Base-by-base conservation (phyloP, 2,888 invertebrate species). In the Hoplodrina ambigua region DNA sequence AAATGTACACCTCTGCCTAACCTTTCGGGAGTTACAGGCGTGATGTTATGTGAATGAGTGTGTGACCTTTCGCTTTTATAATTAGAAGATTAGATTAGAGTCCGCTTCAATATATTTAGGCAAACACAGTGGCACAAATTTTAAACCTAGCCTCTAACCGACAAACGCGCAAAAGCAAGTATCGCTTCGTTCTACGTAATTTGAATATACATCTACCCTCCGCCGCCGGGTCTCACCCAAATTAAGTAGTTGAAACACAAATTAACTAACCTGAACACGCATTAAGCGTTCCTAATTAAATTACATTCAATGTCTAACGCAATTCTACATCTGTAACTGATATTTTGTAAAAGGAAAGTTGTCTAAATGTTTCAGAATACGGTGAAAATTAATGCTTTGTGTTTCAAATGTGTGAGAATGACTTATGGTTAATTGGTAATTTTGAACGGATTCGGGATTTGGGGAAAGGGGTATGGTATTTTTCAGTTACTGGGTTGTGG, bases 241-340 rank as follows among this genome's bases (percentile, higher is more conserved):
- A 70, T 76, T 70, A 46, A 46, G 46, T 46, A 58, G 49, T 70
- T 20, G 25, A 44, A 74, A 74, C 19, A 58, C 33, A 33, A 70
- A 58, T 62, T 69, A 58, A 70, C 49, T n/a, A 77, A 62, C 61
- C 58, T 59, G 78, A 74, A 58, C 58, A 30, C 49, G 7, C 8
- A 25, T 4, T 70, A 77, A 62, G 41, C 70, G n/a, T 15, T 11
- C 57, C 19, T 62, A 77, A 77, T 70, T 70, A 58, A 69, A 76
- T 57, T 44, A 62, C 49, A 59, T 50, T 57, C 41, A 62, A 19
- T 50, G 62, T 77, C 70, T 62, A 20, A 46, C 10, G 54, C 61
- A 70, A 13, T 62, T 56, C 6, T 25, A 52, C 44, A 17, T 8
- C 58, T 77, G 77, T 54, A 4, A 58, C 17, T 61, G 69, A 73